phyloP scores from a whole-genome alignment of 2,888 invertebrate species.

The Cactoblastis cactorum region DNA sequence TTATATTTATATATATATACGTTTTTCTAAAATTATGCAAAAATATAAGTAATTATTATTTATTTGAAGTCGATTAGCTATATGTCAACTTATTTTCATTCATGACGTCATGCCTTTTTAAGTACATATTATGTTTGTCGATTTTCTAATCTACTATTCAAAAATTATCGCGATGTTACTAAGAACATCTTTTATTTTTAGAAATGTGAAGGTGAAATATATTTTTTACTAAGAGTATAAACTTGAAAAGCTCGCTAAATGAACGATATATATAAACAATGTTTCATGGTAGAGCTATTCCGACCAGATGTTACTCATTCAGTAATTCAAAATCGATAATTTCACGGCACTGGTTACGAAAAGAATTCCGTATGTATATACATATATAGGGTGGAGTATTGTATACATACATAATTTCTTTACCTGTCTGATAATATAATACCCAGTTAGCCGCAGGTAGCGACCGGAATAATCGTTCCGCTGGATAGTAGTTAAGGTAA shows the following conservation, averaged over 20 bases:
- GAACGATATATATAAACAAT: slow-evolving; percentile 15
- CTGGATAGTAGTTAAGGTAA: slow-evolving; percentile 35
- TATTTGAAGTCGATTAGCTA: too few relatives aligned
- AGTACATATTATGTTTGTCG: too few relatives aligned
- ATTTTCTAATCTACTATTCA: too few relatives aligned
- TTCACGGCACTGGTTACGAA: slow-evolving; percentile 29
- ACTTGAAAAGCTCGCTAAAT: background rate
- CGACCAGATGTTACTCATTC: slow-evolving; percentile 42
- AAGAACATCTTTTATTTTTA: background rate
- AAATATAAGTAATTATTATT: too few relatives aligned
- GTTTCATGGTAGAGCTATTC: slow-evolving; percentile 12
- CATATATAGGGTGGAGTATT: slow-evolving; percentile 37
- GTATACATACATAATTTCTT: slow-evolving; percentile 39
- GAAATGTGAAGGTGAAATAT: background rate
- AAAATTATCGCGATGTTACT: background rate
- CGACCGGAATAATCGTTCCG: slow-evolving; percentile 55
- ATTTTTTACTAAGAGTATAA: background rate
- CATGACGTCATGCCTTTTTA: too few relatives aligned
- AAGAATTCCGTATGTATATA: slow-evolving; percentile 36
- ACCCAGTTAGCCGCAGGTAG: slow-evolving; percentile 61
- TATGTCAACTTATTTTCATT: too few relatives aligned
- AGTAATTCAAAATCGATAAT: slow-evolving; percentile 30
- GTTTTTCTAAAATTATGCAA: too few relatives aligned
- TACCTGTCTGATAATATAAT: slow-evolving; percentile 67
- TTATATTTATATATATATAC: too few relatives aligned